A percentile compares a stretch with the other conserved stretches of the same genome.
Conservation (phyloP, 2,113 vertebrate genomes). For the Zosterops borbonicus region DNA sequence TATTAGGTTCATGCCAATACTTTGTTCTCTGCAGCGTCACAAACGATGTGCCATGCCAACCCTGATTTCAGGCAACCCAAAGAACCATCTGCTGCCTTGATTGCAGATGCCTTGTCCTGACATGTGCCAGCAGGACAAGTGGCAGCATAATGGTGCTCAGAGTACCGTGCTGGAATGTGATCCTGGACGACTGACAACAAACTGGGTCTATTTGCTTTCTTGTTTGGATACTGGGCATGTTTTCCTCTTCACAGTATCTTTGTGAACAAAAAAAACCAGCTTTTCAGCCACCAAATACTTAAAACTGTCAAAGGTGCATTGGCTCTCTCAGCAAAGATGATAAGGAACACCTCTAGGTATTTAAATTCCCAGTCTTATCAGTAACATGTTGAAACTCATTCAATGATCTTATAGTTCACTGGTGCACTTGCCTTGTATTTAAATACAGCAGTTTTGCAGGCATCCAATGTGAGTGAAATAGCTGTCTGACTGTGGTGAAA, state of each 20-base stretch:
- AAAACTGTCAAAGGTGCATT: neutral
- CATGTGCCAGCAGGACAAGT: constrained; percentile 29
- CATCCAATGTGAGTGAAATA: neutral
- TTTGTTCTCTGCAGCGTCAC: neutral
- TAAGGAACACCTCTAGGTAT: neutral
- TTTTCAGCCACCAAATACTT: neutral
- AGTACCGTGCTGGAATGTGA: neutral
- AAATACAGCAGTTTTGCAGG: neutral
- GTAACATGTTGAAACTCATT: neutral
- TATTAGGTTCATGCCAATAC: neutral
- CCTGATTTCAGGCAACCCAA: neutral
- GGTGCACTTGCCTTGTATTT: neutral
- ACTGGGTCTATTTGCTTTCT: neutral
- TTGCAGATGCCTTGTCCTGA: neutral
- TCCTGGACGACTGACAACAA: neutral
- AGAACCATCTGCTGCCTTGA: constrained; percentile 52
- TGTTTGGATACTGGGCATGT: neutral
- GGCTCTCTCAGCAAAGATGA: neutral
- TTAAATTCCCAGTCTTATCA: neutral
- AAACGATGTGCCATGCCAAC: neutral
- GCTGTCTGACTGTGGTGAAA: neutral
- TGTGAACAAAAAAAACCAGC: neutral
- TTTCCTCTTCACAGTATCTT: neutral
- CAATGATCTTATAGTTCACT: neutral
- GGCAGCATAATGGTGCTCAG: neutral